phyloP scores from a whole-genome alignment of 1,140 invertebrate genomes.

The Aphidius ervi region DNA sequence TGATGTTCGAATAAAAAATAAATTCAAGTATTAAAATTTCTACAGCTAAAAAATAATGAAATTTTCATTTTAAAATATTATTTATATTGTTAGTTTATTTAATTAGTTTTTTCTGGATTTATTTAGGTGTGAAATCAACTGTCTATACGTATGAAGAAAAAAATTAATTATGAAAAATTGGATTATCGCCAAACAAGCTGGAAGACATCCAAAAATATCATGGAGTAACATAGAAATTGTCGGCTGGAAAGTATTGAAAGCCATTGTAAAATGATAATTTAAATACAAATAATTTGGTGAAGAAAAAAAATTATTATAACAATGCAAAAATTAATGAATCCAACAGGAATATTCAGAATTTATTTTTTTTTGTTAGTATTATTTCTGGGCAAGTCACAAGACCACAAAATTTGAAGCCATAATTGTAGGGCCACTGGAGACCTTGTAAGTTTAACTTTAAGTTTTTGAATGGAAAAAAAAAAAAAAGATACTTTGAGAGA shows the following conservation, averaged over 20 bases:
- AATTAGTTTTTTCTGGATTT: too few relatives aligned
- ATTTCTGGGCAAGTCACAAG: conserved; percentile 38
- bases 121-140: neutral
- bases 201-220: conserved; percentile 41
- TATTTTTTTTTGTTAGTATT: conserved; percentile 43
- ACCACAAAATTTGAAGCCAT: too few relatives aligned
- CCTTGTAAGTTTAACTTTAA: too few relatives aligned
- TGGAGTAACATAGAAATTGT: conserved; percentile 24
- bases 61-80: too few relatives aligned
- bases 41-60: too few relatives aligned
- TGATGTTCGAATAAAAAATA: too few relatives aligned
- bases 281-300: neutral
- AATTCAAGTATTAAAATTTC: too few relatives aligned
- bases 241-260: conserved; percentile 18
- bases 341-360: conserved; percentile 49
- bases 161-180: conserved; percentile 45
- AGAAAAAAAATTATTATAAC: neutral
- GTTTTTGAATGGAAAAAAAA: too few relatives aligned
- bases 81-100: neutral
- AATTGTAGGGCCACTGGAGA: too few relatives aligned
- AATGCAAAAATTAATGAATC: conserved; percentile 44
- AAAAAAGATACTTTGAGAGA: too few relatives aligned
- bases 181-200: conserved; percentile 45
- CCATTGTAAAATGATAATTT: conserved; percentile 22
- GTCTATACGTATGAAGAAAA: conserved; percentile 35